Conservation (phyloP, 2,113 vertebrate species). For the Cyanoramphus novaezelandiae region DNA sequence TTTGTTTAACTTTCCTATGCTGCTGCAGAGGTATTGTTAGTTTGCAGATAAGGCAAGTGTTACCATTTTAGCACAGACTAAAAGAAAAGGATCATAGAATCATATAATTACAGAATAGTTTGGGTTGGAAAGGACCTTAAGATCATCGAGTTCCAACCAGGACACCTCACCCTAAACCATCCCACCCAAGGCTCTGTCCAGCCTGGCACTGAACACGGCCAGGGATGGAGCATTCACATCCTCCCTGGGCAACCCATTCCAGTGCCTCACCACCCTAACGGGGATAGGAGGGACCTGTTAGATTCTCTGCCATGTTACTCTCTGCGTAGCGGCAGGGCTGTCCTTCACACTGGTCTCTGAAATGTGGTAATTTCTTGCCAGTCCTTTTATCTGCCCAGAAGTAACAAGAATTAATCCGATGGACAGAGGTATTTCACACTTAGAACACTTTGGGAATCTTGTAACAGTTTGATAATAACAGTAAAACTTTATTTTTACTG, state of each 20-base stretch:
- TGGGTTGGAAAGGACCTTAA: background rate
- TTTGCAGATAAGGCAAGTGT: conserved; percentile 10
- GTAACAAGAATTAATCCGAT: background rate
- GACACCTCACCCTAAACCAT: no score
- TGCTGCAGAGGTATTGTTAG: conserved; percentile 13
- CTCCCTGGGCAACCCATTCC: no score
- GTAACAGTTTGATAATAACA: background rate
- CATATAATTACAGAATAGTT: background rate
- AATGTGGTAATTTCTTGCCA: background rate
- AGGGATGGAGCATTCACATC: no score
- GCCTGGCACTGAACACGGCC: no score
- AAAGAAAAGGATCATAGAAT: background rate
- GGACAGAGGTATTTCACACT: background rate
- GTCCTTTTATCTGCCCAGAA: background rate
- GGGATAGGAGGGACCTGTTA: background rate
- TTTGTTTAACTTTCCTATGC: conserved; percentile 37
- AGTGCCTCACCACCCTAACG: no score
- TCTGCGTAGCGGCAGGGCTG: background rate
- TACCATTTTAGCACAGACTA: background rate
- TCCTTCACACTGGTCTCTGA: conserved; percentile 1
- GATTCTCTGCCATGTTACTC: background rate
- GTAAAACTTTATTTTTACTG: conserved; percentile 8
- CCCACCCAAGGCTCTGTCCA: no score
- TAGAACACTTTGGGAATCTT: background rate
- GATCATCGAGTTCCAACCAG: background rate